Evolutionary conservation across 2,113 vertebrate species (phyloP), one percentile per base, ranked within the genome.

Genomic region (Apaloderma vittatum): DNA sequence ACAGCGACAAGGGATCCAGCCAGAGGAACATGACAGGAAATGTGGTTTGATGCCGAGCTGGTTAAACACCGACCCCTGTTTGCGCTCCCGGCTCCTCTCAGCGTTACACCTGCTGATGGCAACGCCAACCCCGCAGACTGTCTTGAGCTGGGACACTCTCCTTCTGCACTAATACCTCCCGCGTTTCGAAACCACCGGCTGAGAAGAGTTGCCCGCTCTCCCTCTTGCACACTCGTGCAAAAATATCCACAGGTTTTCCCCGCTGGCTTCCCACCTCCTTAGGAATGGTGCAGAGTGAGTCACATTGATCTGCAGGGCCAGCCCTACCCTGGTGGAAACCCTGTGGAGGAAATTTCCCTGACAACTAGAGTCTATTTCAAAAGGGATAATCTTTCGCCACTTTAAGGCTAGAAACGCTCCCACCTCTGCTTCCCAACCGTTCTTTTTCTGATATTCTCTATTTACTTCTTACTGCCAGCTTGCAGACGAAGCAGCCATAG

Each of bases 141-240:
- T 7, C 67, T 82, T 59, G 27, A 80, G 15, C 12, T 67, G 29
- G 16, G 19, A 62, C 23, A 17, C 3, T 10, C 75, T 55, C 13
- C 58, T 54, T 14, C 78, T 36, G 6, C 8, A 15, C 32, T 18
- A 24, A 0, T 1, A 36, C 3, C 14, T 49, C 32, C 26, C 34
- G 16, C 1, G 0, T 9, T 61, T 46, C 81, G 45, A 63, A 93
- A 20, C 34, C 0, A 0, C n/a, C 59, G 17, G n/a, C 30, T 29
- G 45, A 51, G 16, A 88, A 67, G 1, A 71, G 72, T 9, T 54
- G 51, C 54, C 34, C 6, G 0, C 48, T n/a, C 70, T 23, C n/a
- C 40, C 55, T 29, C 84, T 18, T 14, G 45, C 74, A 72, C 46
- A 3, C 59, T 61, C 15, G 1, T 34, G 48, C 48, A 49, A 70